Conservation (phyloP, 2,888 invertebrate genomes). For the Cecidostiba fungosa region DNA sequence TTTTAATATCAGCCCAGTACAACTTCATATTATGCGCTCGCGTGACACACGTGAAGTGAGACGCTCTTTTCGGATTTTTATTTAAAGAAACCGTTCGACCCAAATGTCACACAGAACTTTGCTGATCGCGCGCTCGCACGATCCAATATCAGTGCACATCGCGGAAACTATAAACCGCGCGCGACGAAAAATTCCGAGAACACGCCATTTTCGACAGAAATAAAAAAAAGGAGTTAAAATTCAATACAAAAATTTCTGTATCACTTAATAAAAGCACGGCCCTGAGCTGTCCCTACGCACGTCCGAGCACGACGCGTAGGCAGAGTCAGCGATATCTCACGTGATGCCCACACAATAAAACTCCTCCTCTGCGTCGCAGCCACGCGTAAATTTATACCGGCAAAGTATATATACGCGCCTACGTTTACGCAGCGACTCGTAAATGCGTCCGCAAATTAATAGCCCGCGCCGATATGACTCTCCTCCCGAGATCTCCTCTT, state of each 20-base stretch:
- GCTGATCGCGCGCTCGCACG: constrained; percentile 10
- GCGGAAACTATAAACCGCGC: background rate
- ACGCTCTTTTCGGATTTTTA: constrained; percentile 41
- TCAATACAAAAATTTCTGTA: background rate
- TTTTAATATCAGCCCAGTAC: constrained; percentile 36
- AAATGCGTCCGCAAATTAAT: constrained; percentile 33
- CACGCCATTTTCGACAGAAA: background rate
- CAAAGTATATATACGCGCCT: background rate
- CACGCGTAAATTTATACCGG: constrained; percentile 3
- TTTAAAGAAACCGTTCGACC: constrained; percentile 42
- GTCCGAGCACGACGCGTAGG: background rate
- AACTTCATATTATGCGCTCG: constrained; percentile 24
- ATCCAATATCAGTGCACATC: background rate
- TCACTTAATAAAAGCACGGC: too few species aligned
- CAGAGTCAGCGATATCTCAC: background rate
- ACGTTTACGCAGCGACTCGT: constrained; percentile 12
- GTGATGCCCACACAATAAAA: background rate
- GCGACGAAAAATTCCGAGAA: background rate
- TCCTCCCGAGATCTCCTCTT: constrained; percentile 13
- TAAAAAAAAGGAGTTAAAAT: background rate
- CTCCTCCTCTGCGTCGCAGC: background rate
- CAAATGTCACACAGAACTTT: constrained; percentile 51
- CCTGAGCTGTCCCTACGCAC: background rate
- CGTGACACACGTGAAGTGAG: constrained; percentile 38
- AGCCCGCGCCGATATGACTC: background rate